phyloP scores from a whole-genome alignment of 2,113 vertebrate species.

The Malurus cyaneus region DNA sequence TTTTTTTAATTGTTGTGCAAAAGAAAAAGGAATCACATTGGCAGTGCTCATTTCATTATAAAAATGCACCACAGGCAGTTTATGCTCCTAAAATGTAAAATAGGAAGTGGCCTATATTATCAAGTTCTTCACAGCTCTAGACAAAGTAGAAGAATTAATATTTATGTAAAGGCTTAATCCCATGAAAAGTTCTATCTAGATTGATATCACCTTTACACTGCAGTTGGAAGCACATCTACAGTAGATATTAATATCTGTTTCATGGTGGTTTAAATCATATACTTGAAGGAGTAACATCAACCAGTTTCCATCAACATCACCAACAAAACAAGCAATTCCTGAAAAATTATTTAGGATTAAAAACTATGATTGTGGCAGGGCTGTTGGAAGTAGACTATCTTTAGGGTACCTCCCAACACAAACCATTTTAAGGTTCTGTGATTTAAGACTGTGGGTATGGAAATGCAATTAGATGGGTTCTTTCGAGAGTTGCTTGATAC shows the following conservation, averaged over 20 bases:
- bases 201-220: slow-evolving; percentile 12
- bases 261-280: neutral
- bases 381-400: neutral
- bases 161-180: slow-evolving; percentile 31
- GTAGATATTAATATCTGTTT: neutral
- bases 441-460: neutral
- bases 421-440: neutral
- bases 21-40: neutral
- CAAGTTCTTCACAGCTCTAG: neutral
- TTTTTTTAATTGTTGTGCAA: neutral
- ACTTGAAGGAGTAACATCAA: neutral
- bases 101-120: neutral
- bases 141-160: slow-evolving; percentile 12
- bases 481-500: neutral
- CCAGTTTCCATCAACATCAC: neutral
- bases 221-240: neutral
- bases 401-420: neutral
- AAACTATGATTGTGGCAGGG: neutral
- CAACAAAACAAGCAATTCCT: neutral
- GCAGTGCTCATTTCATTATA: slow-evolving; percentile 22
- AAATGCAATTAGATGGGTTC: neutral
- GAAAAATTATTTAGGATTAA: neutral
- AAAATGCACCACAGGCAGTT: slow-evolving; percentile 39
- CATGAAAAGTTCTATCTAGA: neutral
- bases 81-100: slow-evolving; percentile 14